Base-by-base conservation (phyloP, 2,113 vertebrate species). In the Ochotona curzoniae region DNA sequence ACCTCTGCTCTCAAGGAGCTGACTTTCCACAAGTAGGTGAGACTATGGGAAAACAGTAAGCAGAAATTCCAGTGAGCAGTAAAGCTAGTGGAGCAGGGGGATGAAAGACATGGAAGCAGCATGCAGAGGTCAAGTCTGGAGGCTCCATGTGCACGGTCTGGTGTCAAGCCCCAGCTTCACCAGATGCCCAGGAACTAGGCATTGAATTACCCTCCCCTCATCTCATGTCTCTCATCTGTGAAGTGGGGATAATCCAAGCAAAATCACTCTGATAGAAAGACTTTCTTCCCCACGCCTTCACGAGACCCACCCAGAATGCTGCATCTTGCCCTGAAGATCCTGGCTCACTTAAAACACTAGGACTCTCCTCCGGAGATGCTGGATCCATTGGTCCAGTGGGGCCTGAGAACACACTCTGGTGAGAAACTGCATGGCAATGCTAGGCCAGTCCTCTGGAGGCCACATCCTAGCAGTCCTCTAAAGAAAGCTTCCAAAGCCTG, bases 111-210 rank as follows among this genome's bases (percentile, higher is more conserved):
- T 13, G n/a, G n/a, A 35, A 63, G 61, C 20, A 2, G 8, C 8
- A 9, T 0, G 18, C 0, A 35, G 73, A 11, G 15, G 21, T 17
- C 8, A 1, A 21, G 49, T 60, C 14, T 12, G 23, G 38, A 76
- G 64, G 54, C 12, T 18, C 7, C 28, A 21, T 0, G 5, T 7
- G 18, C 54, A 4, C 1, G 54, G 14, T 8, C 13, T 7, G 54
- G 21, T 32, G 18, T 54, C 21, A 82, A 10, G 13, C 25, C 64
- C 17, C 8, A 21, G 32, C 23, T 20, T 63, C n/a, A 51, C 13
- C 35, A 32, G 35, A 69, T 83, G 20, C 60, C 73, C 23, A 76
- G 30, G 26, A 69, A 73, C 11, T 51, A 18, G 5, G 17, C 44
- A 44, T 47, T 30, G 18, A 11, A 54, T 25, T 49, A 30, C 5